phyloP scores from a whole-genome alignment of 2,888 invertebrate species.

The Sycophila texana region DNA sequence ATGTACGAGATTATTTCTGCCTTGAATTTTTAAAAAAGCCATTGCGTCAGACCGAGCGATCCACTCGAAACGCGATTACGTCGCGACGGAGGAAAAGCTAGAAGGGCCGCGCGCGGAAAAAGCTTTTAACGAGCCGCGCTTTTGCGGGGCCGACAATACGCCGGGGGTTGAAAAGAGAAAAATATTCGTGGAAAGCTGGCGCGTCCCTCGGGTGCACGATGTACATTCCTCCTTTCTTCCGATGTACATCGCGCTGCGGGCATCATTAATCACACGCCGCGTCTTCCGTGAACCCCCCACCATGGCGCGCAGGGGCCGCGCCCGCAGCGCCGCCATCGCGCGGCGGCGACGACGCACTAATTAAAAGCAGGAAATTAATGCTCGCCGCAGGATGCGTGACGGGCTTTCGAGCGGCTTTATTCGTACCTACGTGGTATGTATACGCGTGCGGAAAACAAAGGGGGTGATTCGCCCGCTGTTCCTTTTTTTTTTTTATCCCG shows the following conservation, averaged over 20 bases:
- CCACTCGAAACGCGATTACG: too few species aligned
- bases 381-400: constrained; percentile 41
- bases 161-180: constrained; percentile 15
- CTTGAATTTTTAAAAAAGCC: too few species aligned
- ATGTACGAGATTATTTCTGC: too few species aligned
- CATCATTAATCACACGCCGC: constrained; percentile 73
- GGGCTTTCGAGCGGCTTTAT: constrained; percentile 9
- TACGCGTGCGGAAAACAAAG: constrained; percentile 14
- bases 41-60: too few species aligned
- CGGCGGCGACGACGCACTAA: constrained; percentile 63
- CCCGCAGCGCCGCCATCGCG: constrained; percentile 1
- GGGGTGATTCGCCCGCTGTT: too few species aligned
- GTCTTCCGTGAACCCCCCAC: constrained; percentile 34
- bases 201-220: constrained; percentile 5
- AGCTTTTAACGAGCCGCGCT: constrained; percentile 44
- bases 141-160: not conserved
- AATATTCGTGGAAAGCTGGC: constrained; percentile 36
- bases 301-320: constrained; percentile 27
- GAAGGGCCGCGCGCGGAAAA: constrained; percentile 14
- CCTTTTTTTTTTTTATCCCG: not conserved
- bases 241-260: constrained; percentile 61
- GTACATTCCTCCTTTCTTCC: constrained; percentile 58
- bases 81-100: not conserved
- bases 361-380: constrained; percentile 75
- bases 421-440: not conserved